Conservation (phyloP, 92 coral and sea anemone genomes). For the Metridium senile region DNA sequence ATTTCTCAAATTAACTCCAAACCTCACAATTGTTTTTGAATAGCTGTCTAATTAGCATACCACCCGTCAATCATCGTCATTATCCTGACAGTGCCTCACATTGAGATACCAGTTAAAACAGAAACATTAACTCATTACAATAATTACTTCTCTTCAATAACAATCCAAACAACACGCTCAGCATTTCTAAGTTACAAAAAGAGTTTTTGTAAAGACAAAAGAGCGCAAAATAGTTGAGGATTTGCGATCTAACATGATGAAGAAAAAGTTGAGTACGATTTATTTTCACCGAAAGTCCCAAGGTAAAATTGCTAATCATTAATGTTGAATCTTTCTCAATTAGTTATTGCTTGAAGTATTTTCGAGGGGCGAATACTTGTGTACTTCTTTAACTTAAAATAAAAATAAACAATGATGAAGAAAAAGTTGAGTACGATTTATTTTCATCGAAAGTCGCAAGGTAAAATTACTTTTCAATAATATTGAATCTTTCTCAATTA, state of each 20-base stretch:
- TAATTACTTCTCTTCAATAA: not conserved
- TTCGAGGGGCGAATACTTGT: too few relatives aligned
- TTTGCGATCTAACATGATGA: too few relatives aligned
- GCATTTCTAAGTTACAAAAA: not conserved
- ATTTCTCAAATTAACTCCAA: not conserved
- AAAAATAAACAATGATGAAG: constrained; percentile 26
- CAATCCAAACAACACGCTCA: not conserved
- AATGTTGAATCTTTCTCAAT: too few relatives aligned
- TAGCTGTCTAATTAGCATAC: not conserved
- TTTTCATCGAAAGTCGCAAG: constrained; percentile 25
- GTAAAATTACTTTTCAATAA: not conserved
- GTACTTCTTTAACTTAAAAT: too few relatives aligned
- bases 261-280: constrained; percentile 25
- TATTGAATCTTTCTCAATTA: too few relatives aligned
- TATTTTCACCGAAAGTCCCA: constrained; percentile 20
- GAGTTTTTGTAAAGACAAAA: too few relatives aligned
- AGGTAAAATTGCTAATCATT: constrained; percentile 3
- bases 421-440: constrained; percentile 22
- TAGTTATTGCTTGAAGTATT: too few relatives aligned
- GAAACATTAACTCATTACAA: not conserved
- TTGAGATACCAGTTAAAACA: not conserved
- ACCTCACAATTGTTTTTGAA: constrained; percentile 3
- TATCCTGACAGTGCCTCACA: not conserved
- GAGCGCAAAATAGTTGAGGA: too few relatives aligned
- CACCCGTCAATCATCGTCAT: not conserved